A percentile compares a stretch with the other conserved stretches of the same genome.
Conservation (phyloP, 2,797 vertebrate species). For the Labeo calbasu region DNA sequence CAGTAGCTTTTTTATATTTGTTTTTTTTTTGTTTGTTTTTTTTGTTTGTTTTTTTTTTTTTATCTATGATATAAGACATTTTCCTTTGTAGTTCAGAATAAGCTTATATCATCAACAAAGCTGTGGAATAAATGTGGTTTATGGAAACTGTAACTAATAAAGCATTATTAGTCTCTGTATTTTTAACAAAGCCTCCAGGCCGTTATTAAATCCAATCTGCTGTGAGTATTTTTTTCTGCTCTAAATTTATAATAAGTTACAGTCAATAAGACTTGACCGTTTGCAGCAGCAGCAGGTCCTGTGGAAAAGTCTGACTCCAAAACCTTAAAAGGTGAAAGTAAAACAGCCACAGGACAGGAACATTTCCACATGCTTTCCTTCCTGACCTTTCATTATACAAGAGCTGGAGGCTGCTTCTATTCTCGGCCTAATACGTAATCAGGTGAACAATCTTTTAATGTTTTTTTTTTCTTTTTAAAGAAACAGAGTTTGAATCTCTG, state of each 20-base stretch:
- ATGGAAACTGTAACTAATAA: not conserved
- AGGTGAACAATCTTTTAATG: not conserved
- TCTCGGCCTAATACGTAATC: constrained; percentile 35
- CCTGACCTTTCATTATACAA: constrained; percentile 45
- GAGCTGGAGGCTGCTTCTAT: constrained; percentile 27
- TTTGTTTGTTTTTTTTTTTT: too few species aligned
- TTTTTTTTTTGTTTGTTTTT: too few species aligned
- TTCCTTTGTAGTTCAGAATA: not conserved
- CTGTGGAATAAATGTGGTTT: not conserved
- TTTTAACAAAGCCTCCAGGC: constrained; percentile 21
- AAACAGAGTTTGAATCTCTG: not conserved
- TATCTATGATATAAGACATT: not conserved
- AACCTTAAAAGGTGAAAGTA: constrained; percentile 44
- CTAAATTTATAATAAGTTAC: constrained; percentile 33
- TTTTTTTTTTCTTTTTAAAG: not conserved
- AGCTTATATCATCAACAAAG: not conserved
- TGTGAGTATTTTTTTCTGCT: not conserved
- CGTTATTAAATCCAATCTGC: constrained; percentile 15
- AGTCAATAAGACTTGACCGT: constrained; percentile 28
- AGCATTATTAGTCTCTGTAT: constrained; percentile 26
- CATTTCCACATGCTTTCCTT: constrained; percentile 13
- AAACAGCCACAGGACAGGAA: constrained; percentile 37
- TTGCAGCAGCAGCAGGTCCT: constrained; percentile 23
- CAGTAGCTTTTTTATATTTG: too few species aligned
- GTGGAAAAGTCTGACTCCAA: constrained; percentile 37